phyloP scores from a whole-genome alignment of 2,113 vertebrate species.

The Hoplias malabaricus region DNA sequence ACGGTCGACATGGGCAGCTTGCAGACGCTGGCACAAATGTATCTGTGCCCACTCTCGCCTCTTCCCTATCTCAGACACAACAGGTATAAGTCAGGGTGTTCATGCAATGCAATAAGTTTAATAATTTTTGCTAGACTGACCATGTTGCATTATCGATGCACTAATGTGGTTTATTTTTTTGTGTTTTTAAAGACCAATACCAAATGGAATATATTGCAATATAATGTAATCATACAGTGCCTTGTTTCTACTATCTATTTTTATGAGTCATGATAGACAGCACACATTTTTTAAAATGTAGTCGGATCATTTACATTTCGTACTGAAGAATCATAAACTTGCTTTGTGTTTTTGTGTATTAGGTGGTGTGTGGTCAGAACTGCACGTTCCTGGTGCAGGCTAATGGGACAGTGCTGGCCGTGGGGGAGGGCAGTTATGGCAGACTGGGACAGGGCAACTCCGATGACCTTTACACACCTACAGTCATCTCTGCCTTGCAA shows the following conservation, averaged over 20 bases:
- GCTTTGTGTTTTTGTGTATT: constrained; percentile 20
- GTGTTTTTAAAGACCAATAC: no score
- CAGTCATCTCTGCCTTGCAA: constrained; percentile 78
- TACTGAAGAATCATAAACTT: no score
- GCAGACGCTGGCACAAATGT: constrained; percentile 74
- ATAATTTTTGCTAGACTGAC: no score
- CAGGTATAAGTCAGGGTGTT: constrained; percentile 63
- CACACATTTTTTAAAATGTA: no score
- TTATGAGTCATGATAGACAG: no score
- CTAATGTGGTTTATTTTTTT: no score
- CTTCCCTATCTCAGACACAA: constrained; percentile 75
- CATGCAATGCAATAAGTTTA: background rate
- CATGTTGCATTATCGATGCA: no score
- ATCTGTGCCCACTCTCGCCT: constrained; percentile 69
- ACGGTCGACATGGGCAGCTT: constrained; percentile 77
- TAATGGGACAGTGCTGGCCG: constrained; percentile 74
- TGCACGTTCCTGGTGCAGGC: constrained; percentile 80
- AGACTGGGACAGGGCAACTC: constrained; percentile 80
- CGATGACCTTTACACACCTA: constrained; percentile 77
- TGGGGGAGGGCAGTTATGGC: constrained; percentile 81
- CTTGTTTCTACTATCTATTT: no score
- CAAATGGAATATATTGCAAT: no score
- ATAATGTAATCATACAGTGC: no score
- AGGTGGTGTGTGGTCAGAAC: constrained; percentile 82
- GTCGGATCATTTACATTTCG: no score